Percentiles rank a stretch among this genome's conserved stretches.
These are phyloP conservation scores for Thermophis baileyi DNA, from an alignment of 2,113 vertebrate genomes.

Conservation along the genomic window DNA sequence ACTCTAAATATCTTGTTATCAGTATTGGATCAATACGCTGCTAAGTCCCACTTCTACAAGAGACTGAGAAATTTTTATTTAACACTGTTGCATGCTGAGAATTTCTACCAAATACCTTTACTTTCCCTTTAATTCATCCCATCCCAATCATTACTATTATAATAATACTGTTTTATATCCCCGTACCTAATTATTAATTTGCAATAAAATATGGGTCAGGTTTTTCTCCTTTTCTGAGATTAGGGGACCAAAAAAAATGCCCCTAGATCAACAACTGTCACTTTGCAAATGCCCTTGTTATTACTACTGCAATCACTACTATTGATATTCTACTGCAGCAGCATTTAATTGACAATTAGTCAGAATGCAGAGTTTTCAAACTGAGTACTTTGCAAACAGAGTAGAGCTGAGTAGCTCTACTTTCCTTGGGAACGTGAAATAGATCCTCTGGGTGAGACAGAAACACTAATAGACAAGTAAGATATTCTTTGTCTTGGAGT, in stretches of 20 bases:
- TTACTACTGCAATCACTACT: neutral
- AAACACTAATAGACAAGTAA: neutral
- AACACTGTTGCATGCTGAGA: neutral
- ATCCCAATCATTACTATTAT: too few species aligned
- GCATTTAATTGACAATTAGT: neutral
- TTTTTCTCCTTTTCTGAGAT: neutral
- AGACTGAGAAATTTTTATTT: neutral
- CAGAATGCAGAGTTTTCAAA: neutral
- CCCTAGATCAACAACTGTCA: neutral
- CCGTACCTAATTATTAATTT: neutral
- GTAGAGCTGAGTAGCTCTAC: neutral
- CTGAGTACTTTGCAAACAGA: neutral
- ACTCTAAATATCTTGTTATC: neutral
- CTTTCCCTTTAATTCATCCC: neutral
- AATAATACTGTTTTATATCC: neutral
- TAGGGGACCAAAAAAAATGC: neutral
- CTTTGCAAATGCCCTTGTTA: rapidly evolving
- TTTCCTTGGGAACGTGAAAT: neutral
- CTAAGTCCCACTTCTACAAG: neutral
- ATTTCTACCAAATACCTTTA: neutral
- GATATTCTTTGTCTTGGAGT: neutral
- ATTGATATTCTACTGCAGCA: neutral
- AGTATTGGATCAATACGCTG: neutral
- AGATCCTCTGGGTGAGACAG: neutral
- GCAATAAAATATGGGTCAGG: neutral